phyloP scores from a whole-genome alignment of 2,113 vertebrate genomes.

The Phodopus roborovskii region DNA sequence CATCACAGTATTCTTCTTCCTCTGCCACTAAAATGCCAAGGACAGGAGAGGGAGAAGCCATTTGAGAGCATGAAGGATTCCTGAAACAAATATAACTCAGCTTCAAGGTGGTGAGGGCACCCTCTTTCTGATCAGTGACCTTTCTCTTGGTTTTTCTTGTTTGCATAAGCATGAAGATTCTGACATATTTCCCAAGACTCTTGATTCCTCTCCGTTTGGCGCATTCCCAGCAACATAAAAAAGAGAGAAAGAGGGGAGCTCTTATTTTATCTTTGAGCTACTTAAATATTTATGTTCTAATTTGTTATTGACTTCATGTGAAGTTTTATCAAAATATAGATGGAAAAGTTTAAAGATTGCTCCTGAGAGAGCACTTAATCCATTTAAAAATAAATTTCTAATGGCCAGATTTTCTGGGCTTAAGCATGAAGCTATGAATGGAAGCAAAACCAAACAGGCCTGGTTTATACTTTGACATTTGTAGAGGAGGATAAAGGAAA shows the following conservation, averaged over 20 bases:
- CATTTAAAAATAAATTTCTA: conserved; percentile 83
- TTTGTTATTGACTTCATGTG: conserved; percentile 89
- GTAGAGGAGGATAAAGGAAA: conserved; percentile 71
- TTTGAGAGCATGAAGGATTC: conserved; percentile 68
- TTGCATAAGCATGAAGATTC: conserved; percentile 69
- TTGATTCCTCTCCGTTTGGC: conserved; percentile 64
- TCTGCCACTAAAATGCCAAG: background rate
- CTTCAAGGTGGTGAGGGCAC: conserved; percentile 66
- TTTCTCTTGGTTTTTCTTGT: conserved; percentile 76
- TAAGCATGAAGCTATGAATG: conserved; percentile 70
- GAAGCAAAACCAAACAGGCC: conserved; percentile 63
- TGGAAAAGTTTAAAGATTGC: conserved; percentile 84
- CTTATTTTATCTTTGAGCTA: conserved; percentile 80
- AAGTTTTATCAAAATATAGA: conserved; percentile 88
- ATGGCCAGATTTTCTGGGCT: conserved; percentile 81
- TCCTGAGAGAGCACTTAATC: conserved; percentile 85
- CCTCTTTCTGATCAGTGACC: conserved; percentile 62
- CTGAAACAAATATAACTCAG: conserved; percentile 62
- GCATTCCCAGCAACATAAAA: conserved; percentile 64
- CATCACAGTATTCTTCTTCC: background rate
- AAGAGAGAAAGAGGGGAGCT: conserved; percentile 75
- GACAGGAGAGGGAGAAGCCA: background rate
- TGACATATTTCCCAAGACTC: conserved; percentile 64
- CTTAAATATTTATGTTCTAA: conserved; percentile 89
- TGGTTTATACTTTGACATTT: conserved; percentile 71